A percentile compares a stretch with the other conserved stretches of the same genome.
These are phyloP conservation scores for Epizoanthus stellaris DNA, from an alignment of 92 coral and sea anemone species.

Conservation along the genomic window DNA sequence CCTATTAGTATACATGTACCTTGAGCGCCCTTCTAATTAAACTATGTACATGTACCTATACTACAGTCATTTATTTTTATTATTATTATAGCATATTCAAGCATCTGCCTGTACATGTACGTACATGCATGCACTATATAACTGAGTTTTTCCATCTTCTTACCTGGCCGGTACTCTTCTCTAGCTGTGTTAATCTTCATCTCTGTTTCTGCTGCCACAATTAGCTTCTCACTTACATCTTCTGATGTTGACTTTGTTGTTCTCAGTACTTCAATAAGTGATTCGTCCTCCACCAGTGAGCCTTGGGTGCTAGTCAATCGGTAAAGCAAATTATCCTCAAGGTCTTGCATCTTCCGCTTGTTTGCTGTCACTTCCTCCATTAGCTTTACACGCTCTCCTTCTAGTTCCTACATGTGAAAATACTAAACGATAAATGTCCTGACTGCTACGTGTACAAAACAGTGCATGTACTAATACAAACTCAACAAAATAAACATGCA, in stretches of 20 bases:
- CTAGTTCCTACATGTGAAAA: slow-evolving; percentile 77
- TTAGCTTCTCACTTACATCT: slow-evolving; percentile 95
- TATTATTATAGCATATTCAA: not conserved
- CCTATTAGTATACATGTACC: too few relatives aligned
- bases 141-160: not conserved
- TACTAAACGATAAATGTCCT: not conserved
- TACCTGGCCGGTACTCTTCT: slow-evolving; percentile 98
- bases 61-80: too few relatives aligned
- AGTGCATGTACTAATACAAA: too few relatives aligned
- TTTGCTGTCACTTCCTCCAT: slow-evolving; percentile 99
- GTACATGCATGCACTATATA: not conserved
- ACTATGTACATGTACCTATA: too few relatives aligned
- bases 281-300: slow-evolving; percentile 98
- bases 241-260: slow-evolving; percentile 93
- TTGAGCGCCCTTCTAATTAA: too few relatives aligned
- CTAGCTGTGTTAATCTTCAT: slow-evolving; percentile 95
- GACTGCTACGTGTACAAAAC: too few relatives aligned
- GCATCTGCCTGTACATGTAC: not conserved
- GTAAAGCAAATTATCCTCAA: slow-evolving; percentile 93
- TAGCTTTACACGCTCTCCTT: slow-evolving; percentile 94
- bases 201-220: slow-evolving; percentile 99
- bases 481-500: too few relatives aligned
- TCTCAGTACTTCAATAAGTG: slow-evolving; percentile 95
- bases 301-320: slow-evolving; percentile 99
- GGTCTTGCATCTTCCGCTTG: slow-evolving; percentile 97